Evolutionary conservation across 2,797 vertebrate species (phyloP).

Genomic region (Malacoraja senta): DNA sequence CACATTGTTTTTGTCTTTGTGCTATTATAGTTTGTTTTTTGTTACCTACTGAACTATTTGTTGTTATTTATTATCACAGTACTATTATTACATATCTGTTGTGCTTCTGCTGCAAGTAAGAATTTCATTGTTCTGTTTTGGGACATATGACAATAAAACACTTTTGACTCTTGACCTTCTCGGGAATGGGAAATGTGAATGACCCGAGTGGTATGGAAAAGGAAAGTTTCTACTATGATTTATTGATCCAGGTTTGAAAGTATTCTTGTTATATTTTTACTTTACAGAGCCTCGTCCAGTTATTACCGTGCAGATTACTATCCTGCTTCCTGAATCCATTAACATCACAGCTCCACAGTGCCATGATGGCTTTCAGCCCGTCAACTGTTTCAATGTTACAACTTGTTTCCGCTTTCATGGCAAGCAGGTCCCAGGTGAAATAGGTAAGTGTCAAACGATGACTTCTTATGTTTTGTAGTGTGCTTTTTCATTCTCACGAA

Average conservation of each 20-base stretch:
- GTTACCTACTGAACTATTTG: no score
- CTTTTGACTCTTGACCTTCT: not conserved
- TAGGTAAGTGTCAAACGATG: slow-evolving; percentile 61
- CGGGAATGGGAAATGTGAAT: not conserved
- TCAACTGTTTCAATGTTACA: slow-evolving; percentile 82
- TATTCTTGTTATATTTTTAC: not conserved
- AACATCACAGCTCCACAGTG: slow-evolving; percentile 93
- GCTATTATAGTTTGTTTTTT: no score
- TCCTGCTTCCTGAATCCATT: slow-evolving; percentile 82
- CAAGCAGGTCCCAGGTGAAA: slow-evolving; percentile 77
- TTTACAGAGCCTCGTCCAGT: slow-evolving; percentile 79
- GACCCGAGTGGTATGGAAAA: not conserved
- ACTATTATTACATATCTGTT: no score
- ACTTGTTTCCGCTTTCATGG: slow-evolving; percentile 79
- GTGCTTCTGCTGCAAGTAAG: no score
- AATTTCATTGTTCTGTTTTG: no score
- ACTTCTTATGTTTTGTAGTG: not conserved
- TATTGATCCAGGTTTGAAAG: not conserved
- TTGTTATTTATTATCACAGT: no score
- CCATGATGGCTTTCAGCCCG: slow-evolving; percentile 74
- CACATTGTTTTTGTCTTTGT: no score
- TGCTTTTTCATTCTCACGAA: not conserved
- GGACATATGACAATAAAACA: no score
- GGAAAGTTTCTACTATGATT: not conserved
- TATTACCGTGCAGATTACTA: slow-evolving; percentile 77